phyloP scores from a whole-genome alignment of 2,797 vertebrate species.

The Leptodactylus fallax region DNA sequence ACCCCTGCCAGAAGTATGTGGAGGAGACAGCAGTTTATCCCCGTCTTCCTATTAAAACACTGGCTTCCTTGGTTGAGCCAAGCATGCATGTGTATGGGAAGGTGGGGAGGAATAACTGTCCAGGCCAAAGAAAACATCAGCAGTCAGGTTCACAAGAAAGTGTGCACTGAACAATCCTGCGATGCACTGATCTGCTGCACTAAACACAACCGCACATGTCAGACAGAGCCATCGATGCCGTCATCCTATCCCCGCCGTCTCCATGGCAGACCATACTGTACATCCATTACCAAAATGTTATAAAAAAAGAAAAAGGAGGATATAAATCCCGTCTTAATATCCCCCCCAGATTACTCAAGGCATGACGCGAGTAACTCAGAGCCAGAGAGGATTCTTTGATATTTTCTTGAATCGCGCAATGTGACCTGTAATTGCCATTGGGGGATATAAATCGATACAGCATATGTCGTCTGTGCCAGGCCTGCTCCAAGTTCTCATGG shows the following conservation, averaged over 20 bases:
- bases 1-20: too few species aligned
- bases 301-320: neutral
- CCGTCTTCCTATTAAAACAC: too few species aligned
- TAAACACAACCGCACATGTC: neutral
- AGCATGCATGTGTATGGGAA: too few species aligned
- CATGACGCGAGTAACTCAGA: slow-evolving; percentile 15
- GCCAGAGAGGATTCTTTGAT: slow-evolving; percentile 7
- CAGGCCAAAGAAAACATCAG: too few species aligned
- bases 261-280: neutral
- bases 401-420: slow-evolving; percentile 36
- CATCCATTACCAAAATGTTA: neutral
- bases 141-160: too few species aligned
- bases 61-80: too few species aligned
- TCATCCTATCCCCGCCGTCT: neutral
- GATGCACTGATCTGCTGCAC: neutral
- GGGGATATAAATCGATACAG: slow-evolving; percentile 61
- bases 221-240: neutral
- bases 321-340: slow-evolving; percentile 4
- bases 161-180: too few species aligned
- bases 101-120: too few species aligned
- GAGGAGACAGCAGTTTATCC: too few species aligned
- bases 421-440: slow-evolving; percentile 28
- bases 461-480: slow-evolving; percentile 64
- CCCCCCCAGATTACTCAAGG: slow-evolving; percentile 24
- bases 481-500: slow-evolving; percentile 62